A percentile compares a stretch with the other conserved stretches of the same genome.
phyloP scores from a whole-genome alignment of 2,888 invertebrate species.

The Oscheius sp. region DNA sequence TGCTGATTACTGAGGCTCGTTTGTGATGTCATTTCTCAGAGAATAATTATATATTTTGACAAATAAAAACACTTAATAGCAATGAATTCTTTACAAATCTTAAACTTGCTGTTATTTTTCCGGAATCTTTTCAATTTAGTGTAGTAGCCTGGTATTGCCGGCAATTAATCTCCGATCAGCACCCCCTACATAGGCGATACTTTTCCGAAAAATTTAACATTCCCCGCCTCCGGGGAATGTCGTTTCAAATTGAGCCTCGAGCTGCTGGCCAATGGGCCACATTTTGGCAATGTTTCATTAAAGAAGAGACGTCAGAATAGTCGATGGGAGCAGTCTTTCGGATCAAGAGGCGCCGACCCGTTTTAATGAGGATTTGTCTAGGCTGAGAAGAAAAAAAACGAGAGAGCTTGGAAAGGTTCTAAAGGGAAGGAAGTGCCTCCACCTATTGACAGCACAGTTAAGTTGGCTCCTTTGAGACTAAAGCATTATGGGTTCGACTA shows the following conservation, averaged over 20 bases:
- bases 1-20: slow-evolving; percentile 1
- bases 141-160: neutral
- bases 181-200: too few relatives aligned
- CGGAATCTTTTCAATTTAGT: neutral
- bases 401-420: neutral
- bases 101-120: neutral
- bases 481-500: neutral
- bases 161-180: neutral
- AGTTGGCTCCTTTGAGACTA: too few relatives aligned
- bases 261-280: too few relatives aligned
- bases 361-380: slow-evolving; percentile 27
- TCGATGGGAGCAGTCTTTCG: neutral
- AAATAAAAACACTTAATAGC: neutral
- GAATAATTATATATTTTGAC: neutral
- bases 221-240: too few relatives aligned
- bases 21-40: neutral
- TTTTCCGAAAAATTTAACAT: too few relatives aligned
- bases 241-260: too few relatives aligned
- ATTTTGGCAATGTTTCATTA: slow-evolving; percentile 26
- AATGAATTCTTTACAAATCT: neutral
- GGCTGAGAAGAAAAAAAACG: neutral
- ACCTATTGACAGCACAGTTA: neutral
- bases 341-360: slow-evolving; percentile 24
- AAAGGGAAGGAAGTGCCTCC: neutral
- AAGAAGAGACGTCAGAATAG: slow-evolving; percentile 18